A percentile compares a stretch with the other conserved stretches of the same genome.
Conservation (phyloP, 1,140 invertebrate genomes). For the Drosophila ercepeae region DNA sequence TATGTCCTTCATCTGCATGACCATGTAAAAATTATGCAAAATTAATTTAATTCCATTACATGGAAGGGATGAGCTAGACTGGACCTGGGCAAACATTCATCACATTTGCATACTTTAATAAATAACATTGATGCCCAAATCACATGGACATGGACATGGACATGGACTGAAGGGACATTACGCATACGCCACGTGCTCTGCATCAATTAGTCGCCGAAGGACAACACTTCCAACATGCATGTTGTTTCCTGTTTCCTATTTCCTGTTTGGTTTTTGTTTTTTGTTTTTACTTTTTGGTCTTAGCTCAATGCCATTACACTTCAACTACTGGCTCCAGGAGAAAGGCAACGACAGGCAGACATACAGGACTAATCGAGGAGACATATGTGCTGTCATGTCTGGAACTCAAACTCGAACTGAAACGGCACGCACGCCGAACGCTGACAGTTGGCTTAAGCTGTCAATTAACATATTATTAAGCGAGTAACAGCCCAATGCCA, state of each 20-base stretch:
- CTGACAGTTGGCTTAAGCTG: conserved; percentile 56
- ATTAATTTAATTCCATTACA: conserved; percentile 38
- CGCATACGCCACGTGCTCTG: conserved; percentile 37
- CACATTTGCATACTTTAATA: conserved; percentile 43
- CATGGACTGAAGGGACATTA: not conserved
- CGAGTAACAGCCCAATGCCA: conserved; percentile 7
- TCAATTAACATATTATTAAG: conserved; percentile 63
- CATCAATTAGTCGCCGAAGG: conserved; percentile 23
- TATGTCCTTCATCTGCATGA: conserved; percentile 9
- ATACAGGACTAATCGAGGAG: conserved; percentile 43
- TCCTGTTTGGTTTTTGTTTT: not conserved
- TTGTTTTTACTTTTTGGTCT: not conserved
- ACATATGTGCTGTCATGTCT: conserved; percentile 53
- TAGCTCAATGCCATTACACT: conserved; percentile 7
- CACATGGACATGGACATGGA: conserved; percentile 9
- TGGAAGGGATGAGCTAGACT: not conserved
- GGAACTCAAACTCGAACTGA: conserved; percentile 16
- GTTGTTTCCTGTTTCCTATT: not conserved
- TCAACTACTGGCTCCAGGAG: not conserved
- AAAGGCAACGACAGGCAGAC: conserved; percentile 1
- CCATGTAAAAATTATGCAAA: conserved; percentile 32
- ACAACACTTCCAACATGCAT: conserved; percentile 7
- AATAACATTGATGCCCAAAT: conserved; percentile 26
- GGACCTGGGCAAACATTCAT: conserved; percentile 22
- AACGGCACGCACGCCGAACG: conserved; percentile 31